A percentile compares a stretch with the other conserved stretches of the same genome.
phyloP scores from a whole-genome alignment of 2,113 vertebrate species.

The Grammomys surdaster region DNA sequence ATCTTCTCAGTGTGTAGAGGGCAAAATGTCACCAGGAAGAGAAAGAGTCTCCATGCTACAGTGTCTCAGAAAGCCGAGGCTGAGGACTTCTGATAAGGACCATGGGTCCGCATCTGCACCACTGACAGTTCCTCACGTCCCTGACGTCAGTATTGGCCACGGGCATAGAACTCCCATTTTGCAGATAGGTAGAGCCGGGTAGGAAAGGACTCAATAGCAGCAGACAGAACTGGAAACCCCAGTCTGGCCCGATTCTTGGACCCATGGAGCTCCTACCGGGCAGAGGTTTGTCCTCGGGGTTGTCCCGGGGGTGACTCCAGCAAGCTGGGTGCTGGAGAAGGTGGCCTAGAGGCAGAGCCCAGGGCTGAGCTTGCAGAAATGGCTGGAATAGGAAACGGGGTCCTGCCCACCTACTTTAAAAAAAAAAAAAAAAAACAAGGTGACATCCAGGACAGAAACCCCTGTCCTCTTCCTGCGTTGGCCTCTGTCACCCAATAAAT shows the following conservation, averaged over 20 bases:
- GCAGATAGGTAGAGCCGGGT: background rate
- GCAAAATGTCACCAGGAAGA: background rate
- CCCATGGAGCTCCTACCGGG: background rate
- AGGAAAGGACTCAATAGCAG: background rate
- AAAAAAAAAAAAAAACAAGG: background rate
- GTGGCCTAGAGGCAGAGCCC: background rate
- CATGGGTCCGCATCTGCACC: background rate
- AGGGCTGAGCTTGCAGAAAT: background rate
- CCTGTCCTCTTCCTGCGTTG: slow-evolving; percentile 79
- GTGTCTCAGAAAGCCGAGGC: background rate
- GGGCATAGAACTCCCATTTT: slow-evolving; percentile 30
- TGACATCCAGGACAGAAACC: slow-evolving; percentile 71
- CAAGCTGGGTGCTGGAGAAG: background rate
- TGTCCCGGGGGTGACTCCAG: background rate
- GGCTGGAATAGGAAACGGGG: background rate
- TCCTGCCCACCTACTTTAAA: slow-evolving; percentile 38
- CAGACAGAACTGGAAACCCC: background rate
- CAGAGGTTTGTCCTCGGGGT: background rate
- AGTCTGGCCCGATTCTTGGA: background rate
- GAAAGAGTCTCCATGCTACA: background rate
- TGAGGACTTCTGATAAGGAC: background rate
- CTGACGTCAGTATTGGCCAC: background rate
- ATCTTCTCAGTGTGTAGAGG: slow-evolving; percentile 6
- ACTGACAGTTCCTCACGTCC: background rate
- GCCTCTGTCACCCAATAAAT: slow-evolving; percentile 83